Conservation (phyloP, 2,113 vertebrate genomes). For the Thunnus thynnus region DNA sequence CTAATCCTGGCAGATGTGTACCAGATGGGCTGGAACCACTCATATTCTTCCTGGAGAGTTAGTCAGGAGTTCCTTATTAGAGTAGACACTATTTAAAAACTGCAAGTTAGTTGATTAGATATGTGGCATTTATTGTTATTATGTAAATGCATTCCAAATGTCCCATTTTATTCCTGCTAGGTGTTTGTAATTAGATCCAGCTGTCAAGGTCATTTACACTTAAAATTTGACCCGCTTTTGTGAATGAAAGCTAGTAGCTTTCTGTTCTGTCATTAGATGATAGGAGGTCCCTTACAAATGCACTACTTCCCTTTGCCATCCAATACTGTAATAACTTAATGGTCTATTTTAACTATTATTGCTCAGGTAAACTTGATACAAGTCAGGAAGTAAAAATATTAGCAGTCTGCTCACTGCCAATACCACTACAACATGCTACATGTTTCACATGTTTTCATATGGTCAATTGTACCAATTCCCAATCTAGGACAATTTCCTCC, state of each 20-base stretch:
- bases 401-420: background rate
- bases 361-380: constrained; percentile 26
- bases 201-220: constrained; percentile 26
- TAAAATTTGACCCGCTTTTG: constrained; percentile 20
- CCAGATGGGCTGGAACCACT: constrained; percentile 40
- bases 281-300: constrained; percentile 11
- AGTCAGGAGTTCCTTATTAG: constrained; percentile 20
- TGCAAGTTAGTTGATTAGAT: constrained; percentile 46
- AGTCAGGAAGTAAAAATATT: constrained; percentile 15
- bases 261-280: constrained; percentile 9
- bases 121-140: constrained; percentile 35
- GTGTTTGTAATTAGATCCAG: constrained; percentile 49
- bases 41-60: constrained; percentile 2
- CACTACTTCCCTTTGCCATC: constrained; percentile 21
- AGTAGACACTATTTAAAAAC: constrained; percentile 40
- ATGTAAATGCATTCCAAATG: constrained; percentile 58
- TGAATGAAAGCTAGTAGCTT: constrained; percentile 18
- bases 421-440: constrained; percentile 18
- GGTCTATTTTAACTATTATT: constrained; percentile 1
- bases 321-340: background rate
- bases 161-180: constrained; percentile 23
- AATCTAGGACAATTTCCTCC: constrained; percentile 72
- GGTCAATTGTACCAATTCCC: constrained; percentile 33
- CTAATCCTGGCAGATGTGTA: constrained; percentile 32
- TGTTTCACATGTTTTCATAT: constrained; percentile 65